Evolutionary conservation across 2,888 invertebrate genomes (phyloP).

Genomic region (Drosophila austrosaltans): DNA sequence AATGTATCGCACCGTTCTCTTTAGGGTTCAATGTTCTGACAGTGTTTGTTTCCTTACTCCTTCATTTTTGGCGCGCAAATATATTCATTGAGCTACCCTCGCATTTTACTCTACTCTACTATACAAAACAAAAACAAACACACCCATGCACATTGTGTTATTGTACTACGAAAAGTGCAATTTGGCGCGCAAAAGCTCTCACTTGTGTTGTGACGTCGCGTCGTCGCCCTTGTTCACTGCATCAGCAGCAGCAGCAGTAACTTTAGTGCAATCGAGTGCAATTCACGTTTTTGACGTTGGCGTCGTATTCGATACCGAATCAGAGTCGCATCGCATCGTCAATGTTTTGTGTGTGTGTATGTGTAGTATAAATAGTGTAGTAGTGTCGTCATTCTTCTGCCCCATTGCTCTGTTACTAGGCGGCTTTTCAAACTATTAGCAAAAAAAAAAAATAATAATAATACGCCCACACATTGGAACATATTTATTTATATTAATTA

Average conservation of each 20-base stretch:
- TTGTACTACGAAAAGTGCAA: slow-evolving; percentile 28
- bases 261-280: slow-evolving; percentile 6
- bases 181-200: slow-evolving; percentile 21
- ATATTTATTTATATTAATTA: slow-evolving; percentile 38
- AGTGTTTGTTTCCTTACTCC: neutral
- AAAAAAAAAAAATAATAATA: slow-evolving; percentile 22
- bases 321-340: slow-evolving; percentile 7
- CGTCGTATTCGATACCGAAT: too few species aligned
- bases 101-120: slow-evolving; percentile 12
- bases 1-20: neutral
- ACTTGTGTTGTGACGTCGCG: neutral
- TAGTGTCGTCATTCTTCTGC: slow-evolving; percentile 6
- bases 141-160: too few species aligned
- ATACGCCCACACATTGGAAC: slow-evolving; percentile 26
- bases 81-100: slow-evolving; percentile 48
- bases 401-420: slow-evolving; percentile 27
- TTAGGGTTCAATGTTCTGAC: slow-evolving; percentile 27
- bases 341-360: slow-evolving; percentile 14
- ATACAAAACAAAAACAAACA: too few species aligned
- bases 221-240: neutral
- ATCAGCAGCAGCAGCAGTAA: too few species aligned
- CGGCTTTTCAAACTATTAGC: slow-evolving; percentile 29
- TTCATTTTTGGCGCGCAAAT: slow-evolving; percentile 47
- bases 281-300: slow-evolving; percentile 1
- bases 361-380: slow-evolving; percentile 1